Conservation (phyloP, 2,797 vertebrate species). For the Hippopotamyrus pictus region DNA sequence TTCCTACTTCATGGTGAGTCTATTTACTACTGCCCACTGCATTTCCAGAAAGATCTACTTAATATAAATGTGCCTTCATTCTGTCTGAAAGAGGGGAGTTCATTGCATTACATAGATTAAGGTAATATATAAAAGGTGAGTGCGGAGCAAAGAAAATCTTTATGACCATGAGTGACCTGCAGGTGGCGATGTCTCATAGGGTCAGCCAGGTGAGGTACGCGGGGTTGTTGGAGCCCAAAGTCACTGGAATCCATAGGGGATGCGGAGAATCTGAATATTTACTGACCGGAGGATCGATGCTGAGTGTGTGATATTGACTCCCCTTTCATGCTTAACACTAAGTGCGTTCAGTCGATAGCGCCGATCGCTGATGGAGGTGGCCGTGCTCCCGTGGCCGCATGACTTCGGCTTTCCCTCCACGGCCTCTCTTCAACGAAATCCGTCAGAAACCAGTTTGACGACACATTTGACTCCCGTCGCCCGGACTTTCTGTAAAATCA, state of each 20-base stretch:
- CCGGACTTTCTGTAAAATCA: background rate
- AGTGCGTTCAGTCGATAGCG: constrained; percentile 36
- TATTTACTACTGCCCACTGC: background rate
- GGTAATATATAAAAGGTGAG: background rate
- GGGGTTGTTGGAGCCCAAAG: background rate
- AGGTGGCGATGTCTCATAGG: background rate
- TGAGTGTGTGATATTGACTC: constrained; percentile 37
- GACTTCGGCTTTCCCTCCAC: background rate
- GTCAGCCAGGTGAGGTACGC: background rate
- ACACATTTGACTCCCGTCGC: background rate
- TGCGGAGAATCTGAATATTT: constrained; percentile 33
- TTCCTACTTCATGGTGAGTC: background rate
- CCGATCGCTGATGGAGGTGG: constrained; percentile 29
- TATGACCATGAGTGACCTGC: background rate
- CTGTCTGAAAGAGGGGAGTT: background rate
- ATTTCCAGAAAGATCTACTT: background rate
- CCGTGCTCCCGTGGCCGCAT: background rate
- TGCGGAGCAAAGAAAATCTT: background rate
- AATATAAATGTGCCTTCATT: background rate
- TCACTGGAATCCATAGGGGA: constrained; percentile 21
- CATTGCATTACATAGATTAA: background rate
- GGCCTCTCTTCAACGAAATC: background rate
- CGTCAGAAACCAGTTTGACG: background rate
- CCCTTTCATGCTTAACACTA: constrained; percentile 31
- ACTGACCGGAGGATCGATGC: constrained; percentile 38